phyloP scores from a whole-genome alignment of 2,797 vertebrate species.

The Rhodeus uyekii region DNA sequence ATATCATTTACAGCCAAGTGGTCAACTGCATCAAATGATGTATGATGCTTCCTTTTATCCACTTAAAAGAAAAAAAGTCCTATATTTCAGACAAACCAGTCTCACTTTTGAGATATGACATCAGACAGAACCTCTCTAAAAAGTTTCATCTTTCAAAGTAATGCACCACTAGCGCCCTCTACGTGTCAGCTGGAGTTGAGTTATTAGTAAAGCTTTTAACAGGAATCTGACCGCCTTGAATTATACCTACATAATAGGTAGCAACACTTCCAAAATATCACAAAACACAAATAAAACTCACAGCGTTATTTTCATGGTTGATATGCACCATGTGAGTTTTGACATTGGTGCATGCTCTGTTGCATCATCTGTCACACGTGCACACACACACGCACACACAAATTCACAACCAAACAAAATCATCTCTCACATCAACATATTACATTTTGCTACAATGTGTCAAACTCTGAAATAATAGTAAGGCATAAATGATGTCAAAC shows the following conservation, averaged over 20 bases:
- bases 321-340: conserved; percentile 67
- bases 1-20: conserved; percentile 45
- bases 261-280: conserved; percentile 63
- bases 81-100: conserved; percentile 60
- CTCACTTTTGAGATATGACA: conserved; percentile 72
- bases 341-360: conserved; percentile 46
- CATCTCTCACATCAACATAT: conserved; percentile 33
- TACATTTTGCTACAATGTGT: conserved; percentile 76
- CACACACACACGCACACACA: conserved; percentile 28
- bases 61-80: conserved; percentile 39
- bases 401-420: conserved; percentile 26
- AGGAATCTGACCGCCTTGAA: conserved; percentile 65
- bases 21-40: conserved; percentile 36
- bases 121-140: conserved; percentile 55
- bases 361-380: conserved; percentile 35
- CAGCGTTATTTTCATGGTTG: conserved; percentile 68
- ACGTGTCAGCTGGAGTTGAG: conserved; percentile 81
- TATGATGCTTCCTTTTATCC: conserved; percentile 28
- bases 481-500: conserved; percentile 83
- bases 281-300: conserved; percentile 62
- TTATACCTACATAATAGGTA: conserved; percentile 66
- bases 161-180: conserved; percentile 63
- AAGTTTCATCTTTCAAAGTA: conserved; percentile 61
- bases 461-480: conserved; percentile 78
- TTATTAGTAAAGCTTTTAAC: conserved; percentile 85